Conservation (phyloP, 2,113 vertebrate species). For the Pogonocichla stellata region DNA sequence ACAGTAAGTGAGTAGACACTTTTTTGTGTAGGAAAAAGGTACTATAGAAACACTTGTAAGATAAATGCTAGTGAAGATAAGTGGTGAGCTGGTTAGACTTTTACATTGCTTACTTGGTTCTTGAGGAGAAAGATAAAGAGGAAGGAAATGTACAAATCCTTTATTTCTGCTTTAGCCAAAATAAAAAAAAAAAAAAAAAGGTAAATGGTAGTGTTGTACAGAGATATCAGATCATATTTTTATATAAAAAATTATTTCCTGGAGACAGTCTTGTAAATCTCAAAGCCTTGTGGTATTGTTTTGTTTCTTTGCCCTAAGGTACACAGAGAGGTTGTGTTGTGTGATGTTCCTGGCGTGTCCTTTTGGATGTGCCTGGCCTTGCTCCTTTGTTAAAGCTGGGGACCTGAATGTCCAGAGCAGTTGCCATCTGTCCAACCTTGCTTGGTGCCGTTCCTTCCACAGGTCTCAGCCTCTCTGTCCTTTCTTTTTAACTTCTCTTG, state of each 20-base stretch:
- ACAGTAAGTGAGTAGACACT: not conserved
- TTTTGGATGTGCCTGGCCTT: not conserved
- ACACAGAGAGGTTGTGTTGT: not conserved
- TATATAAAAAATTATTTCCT: not conserved
- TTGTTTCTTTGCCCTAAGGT: not conserved
- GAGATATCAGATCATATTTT: not conserved
- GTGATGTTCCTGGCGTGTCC: not conserved
- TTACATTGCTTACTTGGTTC: not conserved
- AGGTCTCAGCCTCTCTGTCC: not conserved
- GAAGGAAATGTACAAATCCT: not conserved
- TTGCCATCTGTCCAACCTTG: fast-evolving
- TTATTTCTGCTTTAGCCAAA: not conserved
- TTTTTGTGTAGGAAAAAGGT: not conserved
- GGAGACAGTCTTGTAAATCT: not conserved
- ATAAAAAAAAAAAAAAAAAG: not conserved
- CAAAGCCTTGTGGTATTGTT: not conserved
- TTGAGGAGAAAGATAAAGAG: not conserved
- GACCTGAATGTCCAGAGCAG: not conserved
- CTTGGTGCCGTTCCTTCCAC: not conserved
- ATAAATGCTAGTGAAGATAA: not conserved
- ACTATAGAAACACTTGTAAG: not conserved
- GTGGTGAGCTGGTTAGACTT: not conserved
- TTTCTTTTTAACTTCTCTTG: not conserved
- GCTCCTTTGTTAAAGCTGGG: not conserved
- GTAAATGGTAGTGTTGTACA: fast-evolving